Base-by-base conservation (phyloP, 64 coral and sea anemone genomes). In the Dendronephthya gigantea region DNA sequence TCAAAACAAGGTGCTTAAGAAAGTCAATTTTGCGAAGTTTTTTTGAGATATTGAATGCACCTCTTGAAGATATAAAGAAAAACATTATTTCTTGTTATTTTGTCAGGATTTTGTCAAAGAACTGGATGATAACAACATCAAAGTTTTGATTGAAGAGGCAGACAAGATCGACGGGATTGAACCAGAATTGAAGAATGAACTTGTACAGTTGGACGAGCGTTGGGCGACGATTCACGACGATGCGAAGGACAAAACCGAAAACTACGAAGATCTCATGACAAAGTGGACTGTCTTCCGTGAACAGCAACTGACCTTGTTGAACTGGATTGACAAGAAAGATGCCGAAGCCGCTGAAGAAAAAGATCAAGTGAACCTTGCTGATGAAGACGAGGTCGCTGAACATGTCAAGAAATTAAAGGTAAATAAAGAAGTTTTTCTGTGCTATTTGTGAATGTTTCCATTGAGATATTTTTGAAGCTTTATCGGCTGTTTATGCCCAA, bases 151-250 rank as follows among this genome's bases (percentile, higher is more conserved):
- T 29, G 16, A 34, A 39, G 72, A 79, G 37, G 30, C 72, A 14
- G 72, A 79, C 72, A 79, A 79, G 22, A 35, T 79, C 22, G 72
- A 79, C 36, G 72, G 72, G 30, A 34, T 79, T 39, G 72, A 79
- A 35, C 72, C 72, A 79, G 72, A 35, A 39, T 15, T 79, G 13
- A 79, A 33, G 22, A 33, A 79, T 2, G 72, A 79, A 79, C 29
- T 79, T 9, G 37, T 36, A 79, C 30, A 33, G 9, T 39, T 79
- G 15, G 32, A 29, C 2, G 72, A 79, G 37, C 72, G 72, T 34
- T 79, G 72, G 72, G 36, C 0, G 12, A 39, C 10, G 29, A 34
- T 79, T 6, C 13, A 79, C 29, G 72, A 79, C 14, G 15, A 3
- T 29, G 15, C 72, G 7, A 34, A 79, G 22, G 72, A 79, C 15